Conservation (phyloP, 1,140 invertebrate species). For the Anastrepha obliqua region DNA sequence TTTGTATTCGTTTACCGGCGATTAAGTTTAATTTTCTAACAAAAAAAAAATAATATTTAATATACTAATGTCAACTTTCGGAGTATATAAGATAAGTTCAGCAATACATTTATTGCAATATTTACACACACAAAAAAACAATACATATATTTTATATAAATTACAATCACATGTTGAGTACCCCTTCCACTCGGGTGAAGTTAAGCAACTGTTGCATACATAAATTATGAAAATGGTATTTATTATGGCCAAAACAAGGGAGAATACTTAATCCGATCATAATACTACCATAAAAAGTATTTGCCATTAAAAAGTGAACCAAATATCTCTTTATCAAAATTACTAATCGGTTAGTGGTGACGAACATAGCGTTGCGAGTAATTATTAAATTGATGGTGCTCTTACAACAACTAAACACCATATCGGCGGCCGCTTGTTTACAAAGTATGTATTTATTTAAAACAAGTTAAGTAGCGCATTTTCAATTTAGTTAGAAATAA, state of each 20-base stretch:
- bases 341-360: constrained; percentile 2
- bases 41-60: too few relatives aligned
- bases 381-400: constrained; percentile 7
- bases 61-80: too few relatives aligned
- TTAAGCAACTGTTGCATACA: too few relatives aligned
- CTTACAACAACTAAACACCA: not conserved
- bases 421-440: not conserved
- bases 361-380: constrained; percentile 6
- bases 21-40: too few relatives aligned
- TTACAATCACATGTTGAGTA: too few relatives aligned
- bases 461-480: not conserved
- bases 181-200: too few relatives aligned
- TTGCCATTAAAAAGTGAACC: not conserved
- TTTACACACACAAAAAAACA: too few relatives aligned
- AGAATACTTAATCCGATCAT: not conserved
- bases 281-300: not conserved
- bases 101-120: too few relatives aligned
- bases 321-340: not conserved
- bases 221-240: not conserved
- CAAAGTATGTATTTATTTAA: not conserved
- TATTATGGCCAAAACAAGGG: not conserved
- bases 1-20: too few relatives aligned
- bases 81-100: too few relatives aligned
- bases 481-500: not conserved
- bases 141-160: too few relatives aligned